These are phyloP conservation scores for Philhelius pedissequus DNA, from an alignment of 2,888 invertebrate genomes.

Conservation along the genomic window DNA sequence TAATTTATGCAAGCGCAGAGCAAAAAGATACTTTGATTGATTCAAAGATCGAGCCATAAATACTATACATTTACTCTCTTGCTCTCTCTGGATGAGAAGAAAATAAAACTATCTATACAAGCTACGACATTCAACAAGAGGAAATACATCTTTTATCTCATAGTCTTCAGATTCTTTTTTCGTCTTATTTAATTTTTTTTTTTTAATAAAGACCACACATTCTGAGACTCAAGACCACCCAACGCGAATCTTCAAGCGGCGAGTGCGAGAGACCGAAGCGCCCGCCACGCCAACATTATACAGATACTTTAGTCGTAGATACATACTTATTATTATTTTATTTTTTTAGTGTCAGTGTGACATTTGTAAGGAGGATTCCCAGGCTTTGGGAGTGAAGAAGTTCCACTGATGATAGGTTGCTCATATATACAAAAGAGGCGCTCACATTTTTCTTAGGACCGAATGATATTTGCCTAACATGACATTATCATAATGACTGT, in stretches of 20 bases:
- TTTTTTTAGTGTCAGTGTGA: constrained; percentile 27
- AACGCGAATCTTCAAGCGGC: constrained; percentile 70
- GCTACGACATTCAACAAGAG: constrained; percentile 29
- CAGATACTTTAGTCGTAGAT: constrained; percentile 56
- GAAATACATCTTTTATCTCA: constrained; percentile 45
- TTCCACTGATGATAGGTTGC: not conserved
- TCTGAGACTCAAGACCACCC: constrained; percentile 79
- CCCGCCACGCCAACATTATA: constrained; percentile 47
- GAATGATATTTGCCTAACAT: constrained; percentile 67
- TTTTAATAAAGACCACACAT: constrained; percentile 79
- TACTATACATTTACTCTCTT: not conserved
- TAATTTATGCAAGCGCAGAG: constrained; percentile 56
- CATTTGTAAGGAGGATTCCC: constrained; percentile 34
- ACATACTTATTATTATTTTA: constrained; percentile 22
- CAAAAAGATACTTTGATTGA: constrained; percentile 61
- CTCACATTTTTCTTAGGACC: constrained; percentile 44
- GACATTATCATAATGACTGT: constrained; percentile 67
- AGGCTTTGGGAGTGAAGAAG: not conserved
- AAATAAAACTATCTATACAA: constrained; percentile 31
- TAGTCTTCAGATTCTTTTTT: constrained; percentile 31
- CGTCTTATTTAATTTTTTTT: not conserved
- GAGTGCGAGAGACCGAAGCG: constrained; percentile 61
- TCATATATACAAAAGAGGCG: not conserved
- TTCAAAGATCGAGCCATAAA: constrained; percentile 50
- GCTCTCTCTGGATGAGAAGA: not conserved